Base-by-base conservation (phyloP, 2,113 vertebrate species). In the Casuarius casuarius region DNA sequence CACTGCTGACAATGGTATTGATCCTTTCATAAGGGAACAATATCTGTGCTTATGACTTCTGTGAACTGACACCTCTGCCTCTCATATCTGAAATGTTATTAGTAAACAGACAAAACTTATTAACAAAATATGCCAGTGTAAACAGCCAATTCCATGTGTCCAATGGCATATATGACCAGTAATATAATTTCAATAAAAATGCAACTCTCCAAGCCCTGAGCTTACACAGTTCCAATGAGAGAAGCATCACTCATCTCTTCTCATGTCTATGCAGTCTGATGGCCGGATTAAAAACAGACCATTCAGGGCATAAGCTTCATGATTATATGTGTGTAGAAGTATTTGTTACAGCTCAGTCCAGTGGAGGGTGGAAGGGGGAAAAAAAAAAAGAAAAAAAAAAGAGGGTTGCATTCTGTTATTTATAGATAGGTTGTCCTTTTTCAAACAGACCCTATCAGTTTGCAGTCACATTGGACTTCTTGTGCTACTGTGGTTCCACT, bases 191-290 rank as follows among this genome's bases (percentile, higher is more conserved):
- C 67, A 91, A 7, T 28, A 63, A 59, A 73, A 44, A 48, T 22
- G 40, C 10, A 58, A 17, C 16, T 73, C 68, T 87, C 23, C 42
- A 26, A 70, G 42, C 17, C 26, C 54, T 29, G 51, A 81, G 20
- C 17, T 70, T 86, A 21, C 13, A 23, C n/a, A 49, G 25, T 73
- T 76, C 52, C 28, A 63, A 83, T 25, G 31, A n/a, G 9, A 92
- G 51, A 92, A 96, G 38, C 44, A 68, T 84, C 38, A 95, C 33
- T 49, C 44, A 68, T 84, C 38, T 95, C 33, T 49, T 82, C 78
- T 87, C 56, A 3, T n/a, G 33, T n/a, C 15, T 25, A 28, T 33
- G 48, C 0, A 3, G 20, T 12, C 46, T 83, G 49, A 21, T 91
- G 68, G 86, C 8, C 26, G 74, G 42, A 83, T n/a, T 13, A 82